Evolutionary conservation across 2,113 vertebrate genomes (phyloP), one percentile per base, ranked within the genome.

Genomic region (Oreochromis aureus): DNA sequence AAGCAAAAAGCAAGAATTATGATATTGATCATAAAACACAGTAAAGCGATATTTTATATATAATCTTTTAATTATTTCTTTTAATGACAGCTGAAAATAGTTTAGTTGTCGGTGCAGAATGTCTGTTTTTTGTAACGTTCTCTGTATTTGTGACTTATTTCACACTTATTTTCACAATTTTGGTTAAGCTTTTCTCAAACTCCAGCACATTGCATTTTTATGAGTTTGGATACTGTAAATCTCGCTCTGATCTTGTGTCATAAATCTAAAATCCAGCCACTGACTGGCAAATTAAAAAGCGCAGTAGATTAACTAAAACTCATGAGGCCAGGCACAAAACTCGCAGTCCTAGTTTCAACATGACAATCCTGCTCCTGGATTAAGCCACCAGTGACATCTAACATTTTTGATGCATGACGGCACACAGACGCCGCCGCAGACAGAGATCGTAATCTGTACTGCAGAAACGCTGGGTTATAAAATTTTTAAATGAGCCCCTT

Each of bases 361-460:
- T 59, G 2, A 58, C 56, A 87, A 81, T 83, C 36, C 73, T 44
- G 18, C 39, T 19, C 15, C 4, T 69, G 82, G 27, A 30, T 84
- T 80, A 69, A 82, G 51, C 18, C 11, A 56, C 22, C 36, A 55
- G 83, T 66, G 87, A 84, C 7, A 8, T 80, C 66, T 89, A 32
- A 44, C 16, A 83, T 83, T 22, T 61, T 61, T 89, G 46, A 89
- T 87, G 71, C 46, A 73, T 89, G 86, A 85, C 82, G 55, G 86
- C 81, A 18, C 85, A 18, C 66, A 66, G 53, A 86, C 83, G 59
- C 79, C 51, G n/a, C 55, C 30, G 2, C 81, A 85, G 82, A 91
- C 58, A 82, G 90, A 88, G 81, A 51, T 83, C 41, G 24, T 89
- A 76, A 92, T 92, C 86, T 86, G 84, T 87, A 73, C 54, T 81